Conservation (phyloP, 35 echinoderm and acorn worm species). For the Heliocidaris tuberculata region DNA sequence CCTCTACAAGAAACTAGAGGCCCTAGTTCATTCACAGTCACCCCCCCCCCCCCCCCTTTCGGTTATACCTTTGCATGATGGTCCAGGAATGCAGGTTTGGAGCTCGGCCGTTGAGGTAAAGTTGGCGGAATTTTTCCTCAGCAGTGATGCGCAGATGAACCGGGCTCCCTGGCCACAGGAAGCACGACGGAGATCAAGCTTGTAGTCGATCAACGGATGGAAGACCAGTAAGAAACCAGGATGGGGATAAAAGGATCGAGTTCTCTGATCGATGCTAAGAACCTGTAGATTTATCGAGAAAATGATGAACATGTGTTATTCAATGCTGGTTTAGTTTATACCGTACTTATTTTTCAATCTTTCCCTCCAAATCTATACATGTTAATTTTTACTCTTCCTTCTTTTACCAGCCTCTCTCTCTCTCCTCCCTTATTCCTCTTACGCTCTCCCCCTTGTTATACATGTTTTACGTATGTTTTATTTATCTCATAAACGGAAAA, state of each 20-base stretch:
- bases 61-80: not conserved
- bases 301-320: not conserved
- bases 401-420: not conserved
- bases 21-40: not conserved
- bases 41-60: not conserved
- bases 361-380: too few relatives aligned
- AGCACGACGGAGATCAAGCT: not conserved
- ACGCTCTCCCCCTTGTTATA: not conserved
- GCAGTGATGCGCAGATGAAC: not conserved
- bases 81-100: not conserved
- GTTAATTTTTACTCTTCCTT: too few relatives aligned
- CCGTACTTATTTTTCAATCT: too few relatives aligned
- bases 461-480: too few relatives aligned
- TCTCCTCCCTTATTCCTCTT: not conserved
- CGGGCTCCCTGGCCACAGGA: conserved; percentile 14
- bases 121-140: not conserved
- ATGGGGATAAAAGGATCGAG: not conserved
- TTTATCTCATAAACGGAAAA: too few relatives aligned
- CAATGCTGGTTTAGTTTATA: not conserved
- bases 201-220: not conserved
- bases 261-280: not conserved
- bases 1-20: too few relatives aligned
- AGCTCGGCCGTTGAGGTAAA: not conserved
- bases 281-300: not conserved
- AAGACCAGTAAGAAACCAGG: conserved; percentile 6